phyloP scores from a whole-genome alignment of 2,888 invertebrate genomes.

The Perizoma affinitatum region DNA sequence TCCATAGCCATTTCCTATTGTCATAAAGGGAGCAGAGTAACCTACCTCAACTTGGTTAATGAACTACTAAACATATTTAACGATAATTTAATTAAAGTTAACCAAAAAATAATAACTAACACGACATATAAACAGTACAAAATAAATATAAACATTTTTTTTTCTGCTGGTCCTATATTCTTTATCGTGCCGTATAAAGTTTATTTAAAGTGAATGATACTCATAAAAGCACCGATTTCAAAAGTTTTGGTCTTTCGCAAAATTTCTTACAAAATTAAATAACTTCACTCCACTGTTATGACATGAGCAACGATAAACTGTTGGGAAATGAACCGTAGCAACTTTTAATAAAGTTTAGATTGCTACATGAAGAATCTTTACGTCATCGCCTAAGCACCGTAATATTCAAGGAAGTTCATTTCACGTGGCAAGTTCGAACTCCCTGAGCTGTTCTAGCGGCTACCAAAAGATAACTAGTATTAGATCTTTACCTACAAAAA shows the following conservation, averaged over 20 bases:
- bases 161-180: too few species aligned
- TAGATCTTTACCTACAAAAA: neutral
- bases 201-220: conserved; percentile 1
- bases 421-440: conserved; percentile 32
- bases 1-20: too few species aligned
- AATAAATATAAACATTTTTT: too few species aligned
- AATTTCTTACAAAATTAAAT: conserved; percentile 33
- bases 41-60: too few species aligned
- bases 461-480: conserved; percentile 11
- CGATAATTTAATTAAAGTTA: too few species aligned
- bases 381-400: conserved; percentile 14
- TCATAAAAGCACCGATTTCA: neutral
- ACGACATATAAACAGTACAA: too few species aligned
- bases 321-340: conserved; percentile 15
- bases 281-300: conserved; percentile 14
- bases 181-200: neutral
- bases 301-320: neutral
- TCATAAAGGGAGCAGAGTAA: too few species aligned
- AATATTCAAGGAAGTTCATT: conserved; percentile 33
- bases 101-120: too few species aligned
- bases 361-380: conserved; percentile 1
- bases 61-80: too few species aligned
- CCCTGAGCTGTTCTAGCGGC: conserved; percentile 15
- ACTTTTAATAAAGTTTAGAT: conserved; percentile 18
- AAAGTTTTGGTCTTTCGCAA: conserved; percentile 21